phyloP scores from a whole-genome alignment of 2,113 vertebrate genomes.

The Puffinus mauretanicus region DNA sequence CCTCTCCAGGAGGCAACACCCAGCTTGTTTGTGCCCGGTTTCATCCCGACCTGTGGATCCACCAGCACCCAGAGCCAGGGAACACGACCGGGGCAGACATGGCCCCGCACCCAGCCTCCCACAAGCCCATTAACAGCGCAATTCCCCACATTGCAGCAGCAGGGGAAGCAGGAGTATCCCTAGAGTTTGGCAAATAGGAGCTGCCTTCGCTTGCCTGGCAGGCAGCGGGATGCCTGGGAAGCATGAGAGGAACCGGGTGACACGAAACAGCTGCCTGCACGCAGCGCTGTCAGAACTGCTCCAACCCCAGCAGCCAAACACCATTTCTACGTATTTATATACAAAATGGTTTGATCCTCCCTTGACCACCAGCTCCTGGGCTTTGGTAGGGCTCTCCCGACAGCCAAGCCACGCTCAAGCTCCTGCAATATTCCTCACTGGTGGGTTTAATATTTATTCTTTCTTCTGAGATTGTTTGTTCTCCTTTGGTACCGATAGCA shows the following conservation, averaged over 20 bases:
- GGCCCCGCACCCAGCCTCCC: neutral
- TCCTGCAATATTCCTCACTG: neutral
- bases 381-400: neutral
- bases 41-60: neutral
- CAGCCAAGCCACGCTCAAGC: neutral
- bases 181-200: neutral
- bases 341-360: neutral
- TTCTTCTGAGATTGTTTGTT: neutral
- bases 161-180: neutral
- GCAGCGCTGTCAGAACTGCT: neutral
- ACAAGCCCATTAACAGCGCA: neutral
- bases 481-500: neutral
- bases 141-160: neutral
- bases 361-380: neutral
- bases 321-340: neutral
- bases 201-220: rapidly evolving
- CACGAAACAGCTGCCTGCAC: rapidly evolving
- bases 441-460: neutral
- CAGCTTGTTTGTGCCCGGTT: neutral
- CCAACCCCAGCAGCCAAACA: neutral
- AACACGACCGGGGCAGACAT: neutral
- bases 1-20: neutral
- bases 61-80: neutral
- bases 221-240: neutral
- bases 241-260: neutral